A percentile compares a stretch with the other conserved stretches of the same genome.
These are phyloP conservation scores for Bungarus multicinctus DNA, from an alignment of 2,113 vertebrate species.

Conservation along the genomic window DNA sequence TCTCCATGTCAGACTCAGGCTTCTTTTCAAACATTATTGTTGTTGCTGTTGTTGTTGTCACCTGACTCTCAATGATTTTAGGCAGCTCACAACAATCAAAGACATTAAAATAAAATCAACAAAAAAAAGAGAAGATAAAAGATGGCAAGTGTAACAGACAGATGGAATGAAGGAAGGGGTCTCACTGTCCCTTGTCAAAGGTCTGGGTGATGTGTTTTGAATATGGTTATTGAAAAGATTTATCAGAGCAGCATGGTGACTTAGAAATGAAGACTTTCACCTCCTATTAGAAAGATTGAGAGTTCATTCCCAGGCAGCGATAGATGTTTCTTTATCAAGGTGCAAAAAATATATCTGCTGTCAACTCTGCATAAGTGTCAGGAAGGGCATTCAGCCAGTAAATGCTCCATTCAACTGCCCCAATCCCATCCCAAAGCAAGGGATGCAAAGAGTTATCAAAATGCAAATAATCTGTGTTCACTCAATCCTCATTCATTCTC, in stretches of 20 bases:
- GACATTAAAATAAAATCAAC: not conserved
- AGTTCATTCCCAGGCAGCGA: not conserved
- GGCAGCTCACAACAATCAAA: not conserved
- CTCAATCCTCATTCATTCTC: not conserved
- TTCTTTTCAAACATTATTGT: not conserved
- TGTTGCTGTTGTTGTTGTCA: not conserved
- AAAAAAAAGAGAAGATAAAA: not conserved
- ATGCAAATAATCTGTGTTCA: not conserved
- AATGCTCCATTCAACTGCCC: not conserved
- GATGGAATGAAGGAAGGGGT: not conserved
- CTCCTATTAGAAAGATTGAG: not conserved
- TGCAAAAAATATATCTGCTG: not conserved
- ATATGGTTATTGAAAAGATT: not conserved
- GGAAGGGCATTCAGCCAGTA: not conserved
- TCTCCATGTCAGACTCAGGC: not conserved
- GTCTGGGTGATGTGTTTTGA: not conserved
- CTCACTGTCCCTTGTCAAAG: not conserved
- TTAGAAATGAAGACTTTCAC: not conserved
- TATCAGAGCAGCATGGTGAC: not conserved
- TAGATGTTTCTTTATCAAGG: not conserved
- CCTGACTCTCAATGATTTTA: not conserved
- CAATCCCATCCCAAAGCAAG: not conserved
- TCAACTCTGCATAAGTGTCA: not conserved
- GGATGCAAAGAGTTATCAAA: not conserved
- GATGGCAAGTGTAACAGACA: not conserved